These are phyloP conservation scores for Limnephilus marmoratus DNA, from an alignment of 2,888 invertebrate genomes.

Conservation along the genomic window DNA sequence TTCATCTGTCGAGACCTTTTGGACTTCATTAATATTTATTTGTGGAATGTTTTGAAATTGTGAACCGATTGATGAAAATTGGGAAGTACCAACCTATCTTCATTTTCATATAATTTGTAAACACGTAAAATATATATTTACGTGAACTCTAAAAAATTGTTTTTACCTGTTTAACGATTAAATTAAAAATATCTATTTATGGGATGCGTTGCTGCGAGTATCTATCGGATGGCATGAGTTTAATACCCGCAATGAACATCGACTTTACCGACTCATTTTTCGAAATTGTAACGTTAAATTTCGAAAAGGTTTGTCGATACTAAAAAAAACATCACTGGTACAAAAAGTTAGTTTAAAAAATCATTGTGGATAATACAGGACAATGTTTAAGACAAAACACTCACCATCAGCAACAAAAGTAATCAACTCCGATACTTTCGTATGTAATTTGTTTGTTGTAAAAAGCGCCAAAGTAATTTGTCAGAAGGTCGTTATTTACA, in stretches of 20 bases:
- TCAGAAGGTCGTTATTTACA: neutral
- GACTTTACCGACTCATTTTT: neutral
- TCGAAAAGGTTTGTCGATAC: too few relatives aligned
- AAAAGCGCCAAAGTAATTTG: neutral
- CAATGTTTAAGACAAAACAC: neutral
- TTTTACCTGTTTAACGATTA: too few relatives aligned
- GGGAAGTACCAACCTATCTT: neutral
- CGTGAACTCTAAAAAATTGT: too few relatives aligned
- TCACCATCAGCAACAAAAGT: neutral
- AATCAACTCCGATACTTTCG: neutral
- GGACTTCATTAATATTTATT: neutral
- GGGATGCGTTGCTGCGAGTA: too few relatives aligned
- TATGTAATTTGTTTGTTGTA: neutral
- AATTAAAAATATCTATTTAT: too few relatives aligned
- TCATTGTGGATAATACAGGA: too few relatives aligned
- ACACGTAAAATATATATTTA: neutral
- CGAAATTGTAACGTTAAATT: neutral
- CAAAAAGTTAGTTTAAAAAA: neutral
- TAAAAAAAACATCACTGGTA: neutral
- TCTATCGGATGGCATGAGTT: too few relatives aligned
- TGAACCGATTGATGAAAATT: neutral
- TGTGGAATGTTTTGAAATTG: neutral
- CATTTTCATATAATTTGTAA: neutral
- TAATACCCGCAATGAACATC: too few relatives aligned
- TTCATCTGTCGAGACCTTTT: too few relatives aligned